Evolutionary conservation across 2,888 invertebrate genomes (phyloP).

Genomic region (Hermodice carunculata): DNA sequence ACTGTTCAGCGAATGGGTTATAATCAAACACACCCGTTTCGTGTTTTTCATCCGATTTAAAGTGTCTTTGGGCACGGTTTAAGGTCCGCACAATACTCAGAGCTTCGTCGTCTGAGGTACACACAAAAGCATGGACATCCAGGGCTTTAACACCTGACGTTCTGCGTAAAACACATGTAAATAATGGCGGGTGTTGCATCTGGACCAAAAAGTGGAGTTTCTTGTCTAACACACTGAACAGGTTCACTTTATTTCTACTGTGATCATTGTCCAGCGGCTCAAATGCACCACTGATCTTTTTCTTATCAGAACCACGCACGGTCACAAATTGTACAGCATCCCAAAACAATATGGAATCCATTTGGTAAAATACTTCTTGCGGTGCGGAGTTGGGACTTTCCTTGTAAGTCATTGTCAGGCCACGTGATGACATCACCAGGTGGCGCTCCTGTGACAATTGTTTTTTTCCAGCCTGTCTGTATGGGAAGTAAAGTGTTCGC

Average conservation of each 20-base stretch:
- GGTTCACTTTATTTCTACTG: constrained; percentile 58
- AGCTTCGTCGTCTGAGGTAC: constrained; percentile 74
- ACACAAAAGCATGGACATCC: constrained; percentile 99
- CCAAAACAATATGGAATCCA: constrained; percentile 73
- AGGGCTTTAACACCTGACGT: constrained; percentile 97
- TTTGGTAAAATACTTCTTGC: constrained; percentile 75
- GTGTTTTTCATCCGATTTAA: constrained; percentile 17
- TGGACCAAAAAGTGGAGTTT: constrained; percentile 94
- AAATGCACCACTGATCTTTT: constrained; percentile 72
- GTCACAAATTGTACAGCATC: constrained; percentile 58
- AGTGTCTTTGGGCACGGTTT: constrained; percentile 18
- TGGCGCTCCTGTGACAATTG: constrained; percentile 45
- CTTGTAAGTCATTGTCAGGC: constrained; percentile 91
- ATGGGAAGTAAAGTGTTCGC: constrained; percentile 94
- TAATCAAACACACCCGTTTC: constrained; percentile 33
- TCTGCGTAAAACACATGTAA: constrained; percentile 95
- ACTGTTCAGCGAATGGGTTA: constrained; percentile 25
- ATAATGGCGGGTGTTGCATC: constrained; percentile 93
- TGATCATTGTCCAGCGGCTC: constrained; percentile 76
- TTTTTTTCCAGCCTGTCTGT: constrained; percentile 74
- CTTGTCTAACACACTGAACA: constrained; percentile 93
- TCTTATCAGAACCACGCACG: constrained; percentile 59
- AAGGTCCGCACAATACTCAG: constrained; percentile 31
- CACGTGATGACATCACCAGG: constrained; percentile 79
- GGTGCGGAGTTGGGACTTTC: constrained; percentile 96